These are phyloP conservation scores for Istiophorus platypterus DNA, from an alignment of 2,113 vertebrate species.

Conservation along the genomic window DNA sequence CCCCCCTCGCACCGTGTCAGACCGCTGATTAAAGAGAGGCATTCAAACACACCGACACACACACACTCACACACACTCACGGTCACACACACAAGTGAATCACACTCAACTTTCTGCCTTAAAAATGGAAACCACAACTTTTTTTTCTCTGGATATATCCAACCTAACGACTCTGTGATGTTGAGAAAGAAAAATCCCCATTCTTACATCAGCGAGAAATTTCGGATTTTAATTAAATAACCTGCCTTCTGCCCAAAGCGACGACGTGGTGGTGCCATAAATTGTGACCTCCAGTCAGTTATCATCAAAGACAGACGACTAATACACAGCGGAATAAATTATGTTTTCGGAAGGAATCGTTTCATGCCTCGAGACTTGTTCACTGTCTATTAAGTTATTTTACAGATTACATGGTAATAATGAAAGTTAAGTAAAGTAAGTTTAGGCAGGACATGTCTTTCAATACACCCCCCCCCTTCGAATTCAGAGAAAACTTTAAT, in stretches of 20 bases:
- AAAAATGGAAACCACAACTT: conserved; percentile 32
- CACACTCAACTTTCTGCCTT: conserved; percentile 20
- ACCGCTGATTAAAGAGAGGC: conserved; percentile 76
- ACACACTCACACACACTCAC: neutral
- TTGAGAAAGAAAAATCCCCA: neutral
- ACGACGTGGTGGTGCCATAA: conserved; percentile 19
- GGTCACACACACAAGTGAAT: conserved; percentile 9
- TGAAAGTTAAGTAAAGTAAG: conserved; percentile 18
- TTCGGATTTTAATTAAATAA: conserved; percentile 52
- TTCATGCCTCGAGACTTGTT: conserved; percentile 19
- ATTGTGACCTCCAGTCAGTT: conserved; percentile 50
- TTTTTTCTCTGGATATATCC: neutral
- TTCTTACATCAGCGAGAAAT: neutral
- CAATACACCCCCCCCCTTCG: neutral
- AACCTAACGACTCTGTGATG: neutral
- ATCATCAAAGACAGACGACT: conserved; percentile 43
- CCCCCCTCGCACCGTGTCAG: conserved; percentile 70
- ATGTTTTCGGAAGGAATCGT: conserved; percentile 25
- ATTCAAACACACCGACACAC: conserved; percentile 64
- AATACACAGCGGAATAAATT: conserved; percentile 18
- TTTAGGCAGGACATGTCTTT: neutral
- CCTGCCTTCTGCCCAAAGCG: conserved; percentile 42
- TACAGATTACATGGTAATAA: conserved; percentile 6
- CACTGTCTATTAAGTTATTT: conserved; percentile 17
- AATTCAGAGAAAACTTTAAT: neutral